Percentiles rank a stretch among this genome's conserved stretches.
phyloP scores from a whole-genome alignment of 2,113 vertebrate species.

The Hystrix cristata region DNA sequence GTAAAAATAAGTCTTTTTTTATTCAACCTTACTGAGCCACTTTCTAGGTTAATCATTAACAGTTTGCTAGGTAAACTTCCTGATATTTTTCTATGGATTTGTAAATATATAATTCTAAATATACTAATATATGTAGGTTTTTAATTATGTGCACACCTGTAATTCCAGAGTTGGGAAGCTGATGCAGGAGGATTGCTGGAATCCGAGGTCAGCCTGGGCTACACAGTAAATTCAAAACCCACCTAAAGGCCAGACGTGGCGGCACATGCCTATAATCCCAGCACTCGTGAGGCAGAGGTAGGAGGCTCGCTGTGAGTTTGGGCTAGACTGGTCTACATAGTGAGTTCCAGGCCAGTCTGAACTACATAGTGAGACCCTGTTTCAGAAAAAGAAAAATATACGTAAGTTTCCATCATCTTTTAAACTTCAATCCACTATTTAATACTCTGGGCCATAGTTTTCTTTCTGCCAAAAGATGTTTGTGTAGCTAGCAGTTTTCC shows the following conservation, averaged over 20 bases:
- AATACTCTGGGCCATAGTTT: background rate
- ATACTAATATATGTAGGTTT: background rate
- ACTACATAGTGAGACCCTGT: background rate
- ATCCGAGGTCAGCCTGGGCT: background rate
- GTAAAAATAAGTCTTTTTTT: background rate
- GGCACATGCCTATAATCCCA: background rate
- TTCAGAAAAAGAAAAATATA: background rate
- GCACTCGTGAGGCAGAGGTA: background rate
- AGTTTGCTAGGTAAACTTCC: background rate
- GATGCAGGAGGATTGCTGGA: background rate
- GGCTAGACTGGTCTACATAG: background rate
- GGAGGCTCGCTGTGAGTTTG: background rate
- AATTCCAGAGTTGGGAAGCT: background rate
- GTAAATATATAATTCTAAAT: background rate
- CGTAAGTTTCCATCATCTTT: background rate
- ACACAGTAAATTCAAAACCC: background rate
- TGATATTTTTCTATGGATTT: slow-evolving; percentile 1
- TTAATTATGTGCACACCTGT: background rate
- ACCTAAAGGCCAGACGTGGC: background rate
- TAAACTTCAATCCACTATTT: background rate
- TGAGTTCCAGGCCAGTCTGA: background rate
- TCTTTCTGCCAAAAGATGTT: slow-evolving; percentile 43
- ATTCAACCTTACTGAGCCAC: background rate
- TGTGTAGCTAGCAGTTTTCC: slow-evolving; percentile 37
- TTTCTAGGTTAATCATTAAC: slow-evolving; percentile 1